These are phyloP conservation scores for Notoglanidium macrostoma DNA, from an alignment of 2,797 vertebrate genomes.

Conservation along the genomic window DNA sequence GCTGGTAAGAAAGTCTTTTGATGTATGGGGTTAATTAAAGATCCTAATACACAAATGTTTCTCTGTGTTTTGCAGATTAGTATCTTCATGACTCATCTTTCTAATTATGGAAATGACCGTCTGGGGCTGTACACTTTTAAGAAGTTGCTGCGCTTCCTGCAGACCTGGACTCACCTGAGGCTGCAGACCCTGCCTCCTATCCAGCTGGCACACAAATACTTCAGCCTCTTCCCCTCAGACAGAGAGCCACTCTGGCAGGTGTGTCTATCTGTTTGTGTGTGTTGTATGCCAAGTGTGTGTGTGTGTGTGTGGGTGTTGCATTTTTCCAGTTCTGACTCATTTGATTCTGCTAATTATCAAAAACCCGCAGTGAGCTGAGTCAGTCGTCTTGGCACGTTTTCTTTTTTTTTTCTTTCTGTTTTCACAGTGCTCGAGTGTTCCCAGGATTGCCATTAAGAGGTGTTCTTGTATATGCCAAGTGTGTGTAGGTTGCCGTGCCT, in stretches of 20 bases:
- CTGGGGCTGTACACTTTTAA: constrained; percentile 96
- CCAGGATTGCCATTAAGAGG: constrained; percentile 24
- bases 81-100: constrained; percentile 98
- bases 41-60: background rate
- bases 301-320: constrained; percentile 1
- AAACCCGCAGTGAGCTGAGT: constrained; percentile 16
- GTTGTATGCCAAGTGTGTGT: background rate
- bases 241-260: constrained; percentile 98
- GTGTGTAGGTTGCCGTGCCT: constrained; percentile 30
- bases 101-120: constrained; percentile 96
- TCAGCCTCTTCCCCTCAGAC: constrained; percentile 95
- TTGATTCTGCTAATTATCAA: constrained; percentile 23
- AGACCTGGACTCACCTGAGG: constrained; percentile 93
- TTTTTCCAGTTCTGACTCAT: constrained; percentile 26
- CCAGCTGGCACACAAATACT: constrained; percentile 94
- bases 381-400: constrained; percentile 17
- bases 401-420: background rate
- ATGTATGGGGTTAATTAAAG: constrained; percentile 4
- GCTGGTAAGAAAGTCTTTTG: background rate
- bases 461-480: constrained; percentile 24
- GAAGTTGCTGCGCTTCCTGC: constrained; percentile 89
- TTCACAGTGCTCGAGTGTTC: constrained; percentile 2
- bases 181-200: constrained; percentile 91
- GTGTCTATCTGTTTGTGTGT: constrained; percentile 31
- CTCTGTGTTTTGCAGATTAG: constrained; percentile 80